Percentiles rank a stretch among this genome's conserved stretches.
phyloP scores from a whole-genome alignment of 1,140 invertebrate genomes.

The Trichoplusia ni region DNA sequence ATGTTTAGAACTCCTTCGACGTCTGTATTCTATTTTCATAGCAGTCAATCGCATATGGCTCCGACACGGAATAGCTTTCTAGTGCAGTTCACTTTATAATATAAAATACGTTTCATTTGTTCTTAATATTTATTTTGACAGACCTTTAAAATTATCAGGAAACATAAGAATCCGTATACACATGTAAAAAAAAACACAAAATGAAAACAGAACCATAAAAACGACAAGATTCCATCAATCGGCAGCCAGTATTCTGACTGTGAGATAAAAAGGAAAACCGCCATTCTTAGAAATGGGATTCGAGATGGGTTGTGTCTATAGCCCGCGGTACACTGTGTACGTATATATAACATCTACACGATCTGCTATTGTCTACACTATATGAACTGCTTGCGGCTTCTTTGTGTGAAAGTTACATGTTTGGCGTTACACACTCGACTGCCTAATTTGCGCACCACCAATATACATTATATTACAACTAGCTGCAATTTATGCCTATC shows the following conservation, averaged over 20 bases:
- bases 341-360: background rate
- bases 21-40: conserved; percentile 33
- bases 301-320: conserved; percentile 24
- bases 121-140: background rate
- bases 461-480: conserved; percentile 9
- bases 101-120: background rate
- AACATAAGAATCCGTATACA: background rate
- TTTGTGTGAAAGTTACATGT: conserved; percentile 16
- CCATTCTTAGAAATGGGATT: conserved; percentile 34
- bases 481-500: background rate
- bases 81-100: conserved; percentile 8
- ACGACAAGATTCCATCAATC: conserved; percentile 36
- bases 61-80: conserved; percentile 10
- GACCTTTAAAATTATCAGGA: background rate
- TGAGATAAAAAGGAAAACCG: conserved; percentile 36
- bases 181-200: background rate
- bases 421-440: background rate
- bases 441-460: conserved; percentile 3
- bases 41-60: conserved; percentile 31
- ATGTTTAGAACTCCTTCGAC: conserved; percentile 20
- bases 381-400: conserved; percentile 27
- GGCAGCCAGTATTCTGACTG: conserved; percentile 24
- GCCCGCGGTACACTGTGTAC: background rate
- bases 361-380: conserved; percentile 15
- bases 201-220: conserved; percentile 2